Base-by-base conservation (phyloP, 23 tunicate species). In the Aplidium turbinatum region DNA sequence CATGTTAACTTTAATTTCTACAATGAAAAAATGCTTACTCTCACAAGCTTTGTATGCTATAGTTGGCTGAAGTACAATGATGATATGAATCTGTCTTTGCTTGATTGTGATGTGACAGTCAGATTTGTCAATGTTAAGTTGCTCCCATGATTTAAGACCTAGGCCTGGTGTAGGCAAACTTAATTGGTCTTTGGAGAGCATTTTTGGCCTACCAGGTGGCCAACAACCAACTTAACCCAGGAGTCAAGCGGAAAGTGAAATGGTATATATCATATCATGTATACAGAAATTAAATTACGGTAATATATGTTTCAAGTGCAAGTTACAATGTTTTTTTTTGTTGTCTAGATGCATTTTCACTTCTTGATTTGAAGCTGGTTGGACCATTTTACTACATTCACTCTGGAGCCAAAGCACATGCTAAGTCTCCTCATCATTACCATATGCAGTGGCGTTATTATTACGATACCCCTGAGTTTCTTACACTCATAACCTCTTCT, bases 361-460 rank as follows among this genome's bases (percentile, higher is more conserved):
- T 53, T 22, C 50, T 89, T 13, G 70, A 71, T 2, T 63, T 77
- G 39, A 39, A 67, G 13, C 35, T 79, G 31, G 97, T 91, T 36
- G 97, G 97, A 18, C 97, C 97, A 1, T 91, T 83, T 68, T 78
- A 84, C 34, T 63, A 38, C 56, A 22, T 91, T 0, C 35, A 78
- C 45, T 32, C 63, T n/a, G 18, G 13, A 1, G 26, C 50, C 9
- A n/a, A 75, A 57, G 55, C 79, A 25, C 24, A 33, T 24, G 24
- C 39, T 32, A 70, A 71, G 58, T 24, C 58, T 7, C 62, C 82
- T 2, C 7, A 23, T 0, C 33, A 55, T 33, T 75, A 77, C 36
- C 92, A 91, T 67, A 54, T 91, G 71, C 63, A 68, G 32, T 91
- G 97, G 97, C 73, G 97, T 72, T 78, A 70, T 50, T 91, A 35